Base-by-base conservation (phyloP, 2,888 invertebrate species). In the Syrista parreyssii region DNA sequence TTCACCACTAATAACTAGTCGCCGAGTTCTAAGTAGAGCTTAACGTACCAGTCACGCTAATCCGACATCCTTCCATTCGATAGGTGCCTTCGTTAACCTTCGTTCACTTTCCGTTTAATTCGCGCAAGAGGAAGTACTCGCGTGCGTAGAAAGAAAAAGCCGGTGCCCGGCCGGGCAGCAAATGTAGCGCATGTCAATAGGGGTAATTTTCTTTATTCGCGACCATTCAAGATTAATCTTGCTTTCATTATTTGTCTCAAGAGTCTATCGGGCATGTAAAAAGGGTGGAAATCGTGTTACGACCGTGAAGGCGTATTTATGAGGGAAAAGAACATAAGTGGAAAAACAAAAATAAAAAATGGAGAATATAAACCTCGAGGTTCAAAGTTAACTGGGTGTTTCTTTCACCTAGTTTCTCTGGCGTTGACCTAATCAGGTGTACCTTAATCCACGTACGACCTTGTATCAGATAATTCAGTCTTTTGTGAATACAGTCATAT, bases 1-100 rank as follows among this genome's bases (percentile, higher is more conserved):
- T 55, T 55, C 55, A 55, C 55, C 55, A 55, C 55, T 55, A 55
- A 55, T 23, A 55, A 55, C 55, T 55, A 55, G 23, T 23, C 23
- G 55, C 55, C 23, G 55, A 55, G 55, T 55, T 55, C 23, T 23
- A 55, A 55, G 55, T 55, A 79, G 68, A 75, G 68, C 75, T 32
- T 75, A 75, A 68, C 68, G 68, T 68, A 68, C 32, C 75, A 30
- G 32, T 35, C 55, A 55, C 55, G 55, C 55, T 55, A 55, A 55
- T 55, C 55, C 6, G 55, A 55, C 55, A 55, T 55, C 23, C 55
- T 23, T 55, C 55, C 55, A 23, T 55, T 55, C 55, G 55, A 55
- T 23, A 55, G 23, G 9, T 55, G 55, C 55, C 23, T 55, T 55
- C 55, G 0, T 55, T 55, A 23, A 55, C 55, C 55, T 55, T 55